Evolutionary conservation across 2,888 invertebrate genomes (phyloP).

Genomic region (Folsomia candida): DNA sequence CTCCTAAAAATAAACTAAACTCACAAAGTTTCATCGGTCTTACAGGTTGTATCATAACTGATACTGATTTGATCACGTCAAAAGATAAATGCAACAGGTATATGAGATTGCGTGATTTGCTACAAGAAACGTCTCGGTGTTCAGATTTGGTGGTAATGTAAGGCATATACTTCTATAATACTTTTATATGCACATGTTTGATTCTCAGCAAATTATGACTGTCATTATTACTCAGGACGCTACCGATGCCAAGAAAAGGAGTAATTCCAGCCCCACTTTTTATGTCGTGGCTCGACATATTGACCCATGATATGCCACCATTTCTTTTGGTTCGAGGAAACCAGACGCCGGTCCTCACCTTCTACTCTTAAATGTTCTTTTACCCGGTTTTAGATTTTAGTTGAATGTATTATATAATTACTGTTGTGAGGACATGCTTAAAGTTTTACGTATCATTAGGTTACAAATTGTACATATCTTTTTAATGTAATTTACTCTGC

Average conservation of each 20-base stretch:
- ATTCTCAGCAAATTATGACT: too few relatives aligned
- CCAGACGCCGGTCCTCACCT: slow-evolving; percentile 83
- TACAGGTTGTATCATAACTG: slow-evolving; percentile 56
- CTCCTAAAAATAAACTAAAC: too few relatives aligned
- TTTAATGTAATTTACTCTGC: too few relatives aligned
- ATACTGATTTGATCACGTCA: slow-evolving; percentile 75
- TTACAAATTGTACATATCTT: too few relatives aligned
- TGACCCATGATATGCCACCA: slow-evolving; percentile 85
- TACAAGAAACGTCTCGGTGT: slow-evolving; percentile 73
- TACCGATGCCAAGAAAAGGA: slow-evolving; percentile 91
- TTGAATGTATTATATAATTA: background rate
- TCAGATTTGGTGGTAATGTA: too few relatives aligned
- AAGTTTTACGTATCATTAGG: background rate
- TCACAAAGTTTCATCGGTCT: too few relatives aligned
- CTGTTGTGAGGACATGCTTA: background rate
- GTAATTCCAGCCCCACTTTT: slow-evolving; percentile 87
- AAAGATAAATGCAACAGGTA: slow-evolving; percentile 86
- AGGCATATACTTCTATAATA: too few relatives aligned
- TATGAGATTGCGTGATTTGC: slow-evolving; percentile 80
- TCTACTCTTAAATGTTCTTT: slow-evolving; percentile 74
- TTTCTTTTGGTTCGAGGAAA: slow-evolving; percentile 79
- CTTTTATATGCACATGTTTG: too few relatives aligned
- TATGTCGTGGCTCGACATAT: slow-evolving; percentile 92
- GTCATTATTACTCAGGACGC: too few relatives aligned
- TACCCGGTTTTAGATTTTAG: background rate